Conservation (phyloP, 1,140 invertebrate species). For the Ruditapes philippinarum region DNA sequence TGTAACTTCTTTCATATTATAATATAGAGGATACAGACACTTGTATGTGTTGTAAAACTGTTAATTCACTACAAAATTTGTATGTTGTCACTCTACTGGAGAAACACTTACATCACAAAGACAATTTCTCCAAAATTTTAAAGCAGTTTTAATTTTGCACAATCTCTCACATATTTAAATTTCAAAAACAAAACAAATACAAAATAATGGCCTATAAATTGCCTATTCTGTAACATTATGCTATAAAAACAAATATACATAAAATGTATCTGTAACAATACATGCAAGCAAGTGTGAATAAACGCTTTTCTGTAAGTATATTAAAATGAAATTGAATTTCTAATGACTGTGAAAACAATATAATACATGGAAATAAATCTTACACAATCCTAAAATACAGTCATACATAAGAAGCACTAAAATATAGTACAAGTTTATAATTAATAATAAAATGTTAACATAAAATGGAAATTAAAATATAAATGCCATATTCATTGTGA, state of each 20-base stretch:
- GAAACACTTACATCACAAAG: too few species aligned
- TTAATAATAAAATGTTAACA: slow-evolving; percentile 12
- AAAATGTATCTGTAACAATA: slow-evolving; percentile 5
- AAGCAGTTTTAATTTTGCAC: too few species aligned
- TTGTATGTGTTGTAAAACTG: too few species aligned
- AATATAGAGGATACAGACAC: too few species aligned
- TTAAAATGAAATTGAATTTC: not conserved
- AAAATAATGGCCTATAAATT: not conserved
- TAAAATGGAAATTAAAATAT: slow-evolving; percentile 20
- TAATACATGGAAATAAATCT: not conserved
- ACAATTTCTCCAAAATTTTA: too few species aligned
- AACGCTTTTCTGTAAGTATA: not conserved
- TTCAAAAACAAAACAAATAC: not conserved
- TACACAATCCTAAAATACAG: not conserved
- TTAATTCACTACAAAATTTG: too few species aligned
- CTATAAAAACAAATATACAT: slow-evolving; percentile 19
- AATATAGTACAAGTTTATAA: not conserved
- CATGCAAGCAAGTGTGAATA: not conserved
- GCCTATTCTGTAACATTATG: slow-evolving; percentile 17
- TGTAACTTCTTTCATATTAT: too few species aligned
- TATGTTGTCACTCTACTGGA: too few species aligned
- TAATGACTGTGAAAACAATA: slow-evolving; percentile 10
- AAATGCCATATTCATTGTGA: not conserved
- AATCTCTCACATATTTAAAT: too few species aligned
- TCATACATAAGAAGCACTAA: slow-evolving; percentile 10